Conservation (phyloP, 2,113 vertebrate genomes). For the Cochlearius cochlearius region DNA sequence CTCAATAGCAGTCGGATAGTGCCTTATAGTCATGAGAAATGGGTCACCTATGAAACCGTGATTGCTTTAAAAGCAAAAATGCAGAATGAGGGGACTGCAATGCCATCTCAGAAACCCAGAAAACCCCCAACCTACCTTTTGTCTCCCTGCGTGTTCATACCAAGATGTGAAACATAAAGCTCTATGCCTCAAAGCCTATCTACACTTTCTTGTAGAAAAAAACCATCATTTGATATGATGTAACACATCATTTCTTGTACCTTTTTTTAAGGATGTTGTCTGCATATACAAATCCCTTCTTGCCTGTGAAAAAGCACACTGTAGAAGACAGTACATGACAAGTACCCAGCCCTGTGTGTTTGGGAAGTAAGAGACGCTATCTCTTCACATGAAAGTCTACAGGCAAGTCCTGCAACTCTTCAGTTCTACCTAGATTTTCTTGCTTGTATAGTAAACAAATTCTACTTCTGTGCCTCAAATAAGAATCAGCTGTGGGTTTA, state of each 20-base stretch:
- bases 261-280: background rate
- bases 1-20: background rate
- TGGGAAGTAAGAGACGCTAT: background rate
- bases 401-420: background rate
- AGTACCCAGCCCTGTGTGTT: background rate
- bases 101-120: background rate
- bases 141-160: background rate
- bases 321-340: background rate
- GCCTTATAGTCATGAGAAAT: background rate
- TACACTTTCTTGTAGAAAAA: background rate
- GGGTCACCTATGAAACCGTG: accelerated
- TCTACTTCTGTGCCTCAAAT: background rate
- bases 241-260: no score
- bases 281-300: background rate
- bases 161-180: background rate
- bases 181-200: background rate
- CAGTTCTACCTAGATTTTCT: background rate
- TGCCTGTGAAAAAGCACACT: background rate
- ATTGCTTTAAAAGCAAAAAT: background rate
- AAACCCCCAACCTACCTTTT: accelerated
- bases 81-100: background rate
- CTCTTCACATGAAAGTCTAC: background rate
- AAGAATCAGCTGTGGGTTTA: background rate
- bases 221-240: no score
- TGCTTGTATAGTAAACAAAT: background rate